Evolutionary conservation across 2,113 vertebrate species (phyloP), one percentile per base, ranked within the genome.

Genomic region (Gnathonemus echidnorhynchus): DNA sequence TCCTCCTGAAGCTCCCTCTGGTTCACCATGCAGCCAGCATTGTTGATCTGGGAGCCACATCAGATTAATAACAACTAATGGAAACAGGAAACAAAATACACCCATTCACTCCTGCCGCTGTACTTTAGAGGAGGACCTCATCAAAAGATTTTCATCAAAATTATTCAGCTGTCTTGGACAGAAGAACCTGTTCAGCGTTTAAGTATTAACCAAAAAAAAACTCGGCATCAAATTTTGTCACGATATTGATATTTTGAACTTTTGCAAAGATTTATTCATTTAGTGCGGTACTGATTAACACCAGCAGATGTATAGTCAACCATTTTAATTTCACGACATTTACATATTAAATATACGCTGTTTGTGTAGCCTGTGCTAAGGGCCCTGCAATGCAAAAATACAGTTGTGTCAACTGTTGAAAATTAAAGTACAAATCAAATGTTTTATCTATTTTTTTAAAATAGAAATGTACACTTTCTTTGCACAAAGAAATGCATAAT

Each of bases 11-110:
- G 2, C 90, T 97, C 97, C 74, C 96, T 95, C 94, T 94, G 95
- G 95, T 96, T 97, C 89, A 97, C 95, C 97, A 97, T 97, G 77
- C 96, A 97, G 8, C 96, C 96, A 0, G 97, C 96, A 80, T 98
- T 97, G 93, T 97, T 97, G 89, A 98, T 95, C 97, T 97, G 93
- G 39, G 24, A 62, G 90, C 27, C 35, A 17, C 56, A 48, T 31
- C 0, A 93, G 92, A 83, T 45, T 1, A 90, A 90, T 24, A 88
- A 27, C 35, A 58, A 77, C 17, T 83, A 52, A 31, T 50, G 45
- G 52, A 77, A 19, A 17, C n/a, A 17, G 70, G 31, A 6, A 31
- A 31, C 13, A 77, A 5, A 77, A 39, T 10, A 77, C 3, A 77
- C 31, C 35, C 35, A 77, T 19, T 17, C 27, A 39, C 5, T 17